Evolutionary conservation across 2,888 invertebrate species (phyloP), one percentile per base, ranked within the genome.

Genomic region (Polymixis flavicincta): DNA sequence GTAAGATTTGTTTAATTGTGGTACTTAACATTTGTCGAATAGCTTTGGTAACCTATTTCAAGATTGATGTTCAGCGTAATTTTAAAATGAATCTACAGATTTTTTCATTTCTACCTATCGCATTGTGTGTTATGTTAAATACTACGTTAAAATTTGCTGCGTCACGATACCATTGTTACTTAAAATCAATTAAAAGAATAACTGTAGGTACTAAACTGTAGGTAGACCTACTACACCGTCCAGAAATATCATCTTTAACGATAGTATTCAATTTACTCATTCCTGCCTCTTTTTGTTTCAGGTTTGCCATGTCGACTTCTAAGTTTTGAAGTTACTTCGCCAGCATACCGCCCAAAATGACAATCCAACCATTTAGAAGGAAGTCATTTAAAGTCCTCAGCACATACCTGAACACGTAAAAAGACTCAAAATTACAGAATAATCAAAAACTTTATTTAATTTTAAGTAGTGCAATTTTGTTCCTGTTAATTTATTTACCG

Each of bases 361-460:
- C 85, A 88, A 87, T 85, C 85, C 91, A 88, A 85, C 94, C 91
- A n/a, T 92, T 93, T 84, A 91, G 95, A 75, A 94, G 90, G 89
- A 95, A 94, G 88, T 91, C 93, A 1, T 93, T 90, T 84, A 96
- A 95, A 91, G 92, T 92, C 71, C 89, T 94, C 32, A 92, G 90
- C 89, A 95, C 95, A 7, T 96, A 91, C 87, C 90, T 96, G 2
- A 96, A 96, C 90, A 96, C 96, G 91, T 96, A 93, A 92, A 92
- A 85, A 66, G n/a, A 75, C 55, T 22, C 32, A 71, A 76, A 74
- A 80, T 82, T 76, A 80, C 76, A 75, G 88, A 81, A 89, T 79
- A 82, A 87, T 87, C 74, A 87, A 89, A 86, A 86, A 87, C 84
- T 88, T 85, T 82, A 85, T 79, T 85, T 65, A 78, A 57, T 81